Percentiles rank a stretch among this genome's conserved stretches.
Evolutionary conservation across 2,113 vertebrate species (phyloP).

Genomic region (Bothrops jararaca): DNA sequence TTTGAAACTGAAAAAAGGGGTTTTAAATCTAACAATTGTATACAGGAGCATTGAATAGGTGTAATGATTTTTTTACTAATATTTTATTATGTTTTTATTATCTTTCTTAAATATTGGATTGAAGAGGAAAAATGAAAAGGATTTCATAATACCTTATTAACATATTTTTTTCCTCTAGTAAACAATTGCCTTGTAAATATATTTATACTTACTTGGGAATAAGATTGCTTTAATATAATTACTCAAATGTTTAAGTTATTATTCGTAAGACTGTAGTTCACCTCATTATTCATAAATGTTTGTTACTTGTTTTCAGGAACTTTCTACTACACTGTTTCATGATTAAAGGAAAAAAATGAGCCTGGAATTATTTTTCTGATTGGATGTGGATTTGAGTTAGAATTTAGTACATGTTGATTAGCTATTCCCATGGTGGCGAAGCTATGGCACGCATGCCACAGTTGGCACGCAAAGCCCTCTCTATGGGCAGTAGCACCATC

Average conservation of each 20-base stretch:
- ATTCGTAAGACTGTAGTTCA: too few relatives aligned
- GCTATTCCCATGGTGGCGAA: neutral
- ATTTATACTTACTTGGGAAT: too few relatives aligned
- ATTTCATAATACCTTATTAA: neutral
- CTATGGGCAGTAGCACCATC: too few relatives aligned
- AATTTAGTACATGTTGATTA: neutral
- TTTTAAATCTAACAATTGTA: conserved; percentile 1
- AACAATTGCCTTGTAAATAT: too few relatives aligned
- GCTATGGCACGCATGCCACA: too few relatives aligned
- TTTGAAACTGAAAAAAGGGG: neutral
- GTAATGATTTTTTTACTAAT: neutral
- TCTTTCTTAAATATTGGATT: neutral
- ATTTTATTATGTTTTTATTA: neutral
- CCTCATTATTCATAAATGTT: neutral
- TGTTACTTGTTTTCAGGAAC: neutral
- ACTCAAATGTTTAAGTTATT: too few relatives aligned
- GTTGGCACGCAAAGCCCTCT: too few relatives aligned
- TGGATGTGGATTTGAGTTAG: neutral
- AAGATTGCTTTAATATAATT: too few relatives aligned
- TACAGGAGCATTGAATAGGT: neutral
- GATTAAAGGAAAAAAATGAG: neutral
- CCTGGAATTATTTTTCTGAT: neutral
- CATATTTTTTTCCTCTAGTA: neutral
- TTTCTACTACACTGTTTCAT: neutral
- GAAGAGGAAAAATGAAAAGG: neutral